Conservation (phyloP, 2,797 vertebrate species). For the Nasua narica region DNA sequence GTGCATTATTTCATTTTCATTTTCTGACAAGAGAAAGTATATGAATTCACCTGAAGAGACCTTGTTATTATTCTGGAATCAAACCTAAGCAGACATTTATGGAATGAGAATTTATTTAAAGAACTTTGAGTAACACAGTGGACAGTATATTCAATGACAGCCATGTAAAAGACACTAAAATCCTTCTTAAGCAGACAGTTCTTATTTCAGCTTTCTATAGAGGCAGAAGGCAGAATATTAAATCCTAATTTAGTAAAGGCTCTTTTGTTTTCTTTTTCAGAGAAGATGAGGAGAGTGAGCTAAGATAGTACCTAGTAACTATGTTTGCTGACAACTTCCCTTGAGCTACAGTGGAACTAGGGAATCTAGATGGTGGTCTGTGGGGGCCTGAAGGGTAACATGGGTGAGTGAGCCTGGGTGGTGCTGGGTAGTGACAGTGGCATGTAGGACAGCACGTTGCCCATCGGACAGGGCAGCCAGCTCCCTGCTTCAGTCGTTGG, state of each 20-base stretch:
- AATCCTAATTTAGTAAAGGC: background rate
- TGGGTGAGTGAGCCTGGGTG: background rate
- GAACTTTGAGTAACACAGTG: constrained; percentile 42
- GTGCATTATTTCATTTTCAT: constrained; percentile 16
- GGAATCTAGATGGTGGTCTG: background rate
- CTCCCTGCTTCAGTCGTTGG: background rate
- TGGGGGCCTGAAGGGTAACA: too few relatives aligned
- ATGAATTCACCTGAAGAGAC: background rate
- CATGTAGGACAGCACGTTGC: background rate
- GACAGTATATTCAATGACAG: constrained; percentile 34
- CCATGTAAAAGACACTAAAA: constrained; percentile 7
- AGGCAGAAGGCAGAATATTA: background rate
- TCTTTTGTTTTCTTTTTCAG: background rate
- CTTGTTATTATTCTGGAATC: constrained; percentile 47
- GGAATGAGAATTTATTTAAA: constrained; percentile 54
- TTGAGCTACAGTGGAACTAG: background rate
- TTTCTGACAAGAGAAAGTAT: constrained; percentile 50
- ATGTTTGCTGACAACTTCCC: background rate
- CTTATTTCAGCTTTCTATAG: constrained; percentile 15
- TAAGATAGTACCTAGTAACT: background rate
- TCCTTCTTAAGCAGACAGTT: constrained; percentile 31
- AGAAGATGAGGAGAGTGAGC: background rate
- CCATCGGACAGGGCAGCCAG: background rate
- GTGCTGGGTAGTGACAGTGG: too few relatives aligned
- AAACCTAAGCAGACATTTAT: constrained; percentile 49